Base-by-base conservation (phyloP, 1,140 invertebrate genomes). In the Penaeus indicus region DNA sequence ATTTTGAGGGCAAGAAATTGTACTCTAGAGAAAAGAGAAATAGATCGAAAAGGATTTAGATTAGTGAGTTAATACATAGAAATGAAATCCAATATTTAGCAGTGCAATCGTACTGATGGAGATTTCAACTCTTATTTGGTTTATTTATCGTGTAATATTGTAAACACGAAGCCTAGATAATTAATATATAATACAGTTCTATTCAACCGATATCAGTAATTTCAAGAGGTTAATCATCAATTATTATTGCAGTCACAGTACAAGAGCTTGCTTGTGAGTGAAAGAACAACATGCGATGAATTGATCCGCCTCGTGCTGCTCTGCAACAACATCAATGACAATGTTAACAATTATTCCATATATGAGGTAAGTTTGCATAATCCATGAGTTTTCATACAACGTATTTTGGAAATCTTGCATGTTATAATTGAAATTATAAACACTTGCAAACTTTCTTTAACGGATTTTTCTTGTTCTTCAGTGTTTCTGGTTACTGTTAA, bases 271-370 rank as follows among this genome's bases (percentile, higher is more conserved):
- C 94, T 98, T 83, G 96, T 98, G 89, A 97, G 97, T 85, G 97
- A 98, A 90, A 94, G 95, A 91, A 98, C 97, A 32, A 97, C 96
- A n/a, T 96, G 96, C 7, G 96, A 97, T 92, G 97, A 98, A 93
- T 93, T 98, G 83, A 95, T 98, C 85, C 95, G 96, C 90, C 95
- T 98, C 91, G 93, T 98, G 67, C 94, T 98, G 25, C 96, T 96
- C 90, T 98, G 97, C 93, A 97, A 97, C 92, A 91, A 91, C 27
- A 88, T 87, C 21, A 80, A 79, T 0, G 86, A 90, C 27, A 88
- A 90, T 61, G 69, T 80, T 32, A 62, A 88, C 18, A 85, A 85
- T 32, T 91, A 78, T 64, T 84, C 89, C 21, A 82, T 91, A 19
- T 89, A 91, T 67, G 90, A 91, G 87, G 90, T 91, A 62, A 4